Evolutionary conservation across 1,140 invertebrate species (phyloP), one percentile per base, ranked within the genome.

Genomic region (Trichonephila inaurata): DNA sequence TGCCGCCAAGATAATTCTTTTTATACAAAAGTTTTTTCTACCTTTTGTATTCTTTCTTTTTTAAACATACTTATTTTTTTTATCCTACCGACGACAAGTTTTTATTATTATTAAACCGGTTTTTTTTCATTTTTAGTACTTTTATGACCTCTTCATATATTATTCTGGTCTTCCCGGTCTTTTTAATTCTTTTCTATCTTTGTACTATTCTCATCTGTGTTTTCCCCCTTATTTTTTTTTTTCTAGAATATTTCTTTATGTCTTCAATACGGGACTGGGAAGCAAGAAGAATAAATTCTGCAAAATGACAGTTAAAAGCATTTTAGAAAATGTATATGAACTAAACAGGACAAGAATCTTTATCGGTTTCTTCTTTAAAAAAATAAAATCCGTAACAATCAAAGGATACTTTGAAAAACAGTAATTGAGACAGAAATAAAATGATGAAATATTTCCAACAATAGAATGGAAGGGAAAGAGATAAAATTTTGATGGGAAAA

Each of bases 31-130:
- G 89, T 87, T 92, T 92, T 92, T 69, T 85, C n/a, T 83, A 40
- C 77, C 89, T 87, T 87, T 87, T 92, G 64, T 92, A 44, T 87
- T 86, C 83, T 92, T 69, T 92, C 69, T 87, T 87, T 92, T 69
- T 92, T 92, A 72, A 86, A 92, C 82, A 91, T 61, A 91, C 69
- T 77, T 81, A 89, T 89, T 91, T 91, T 90, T 91, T 91, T 91
- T 51, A 51, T 51, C 21, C 64, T 83, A 77, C 61, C 83, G 51
- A 87, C 91, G 91, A 92, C 91, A 92, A 92, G 91, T 92, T 92
- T 92, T 92, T 92, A 92, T 92, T 92, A 92, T 92, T 83, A 92
- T 92, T 92, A 92, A 92, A 92, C 91, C 91, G 91, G 91, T 92
- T 92, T 92, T 40, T 40, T 83, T 92, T 87, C 91, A 87, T 92